Evolutionary conservation across 1,140 invertebrate genomes (phyloP).

Genomic region (Penaeus vannamei): DNA sequence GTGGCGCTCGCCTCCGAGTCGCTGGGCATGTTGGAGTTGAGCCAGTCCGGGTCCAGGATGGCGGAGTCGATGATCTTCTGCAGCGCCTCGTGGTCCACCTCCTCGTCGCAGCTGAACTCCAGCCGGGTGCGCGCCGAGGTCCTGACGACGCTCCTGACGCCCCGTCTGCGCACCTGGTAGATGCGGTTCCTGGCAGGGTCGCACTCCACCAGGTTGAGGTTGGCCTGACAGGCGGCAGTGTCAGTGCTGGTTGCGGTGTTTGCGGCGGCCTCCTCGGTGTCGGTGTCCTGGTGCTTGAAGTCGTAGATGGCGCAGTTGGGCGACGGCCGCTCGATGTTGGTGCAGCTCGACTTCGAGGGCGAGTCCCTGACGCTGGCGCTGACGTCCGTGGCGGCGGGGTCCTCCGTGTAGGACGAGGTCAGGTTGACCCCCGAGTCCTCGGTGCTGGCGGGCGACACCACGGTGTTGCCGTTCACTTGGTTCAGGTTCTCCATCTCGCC

Average conservation of each 20-base stretch:
- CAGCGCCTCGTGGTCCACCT: constrained; percentile 66
- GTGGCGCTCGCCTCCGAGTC: constrained; percentile 57
- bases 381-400: constrained; percentile 24
- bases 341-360: constrained; percentile 63
- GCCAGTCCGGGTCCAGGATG: constrained; percentile 68
- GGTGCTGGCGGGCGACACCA: constrained; percentile 57
- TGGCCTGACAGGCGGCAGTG: constrained; percentile 55
- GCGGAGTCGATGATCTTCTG: constrained; percentile 67
- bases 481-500: constrained; percentile 58
- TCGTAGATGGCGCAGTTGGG: constrained; percentile 87
- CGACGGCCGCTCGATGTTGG: constrained; percentile 80
- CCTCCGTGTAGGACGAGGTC: constrained; percentile 35
- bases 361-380: constrained; percentile 47
- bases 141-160: constrained; percentile 74
- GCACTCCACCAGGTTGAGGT: constrained; percentile 68
- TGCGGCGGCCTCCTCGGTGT: constrained; percentile 77
- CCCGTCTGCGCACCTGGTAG: constrained; percentile 80
- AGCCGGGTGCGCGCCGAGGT: constrained; percentile 52
- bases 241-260: constrained; percentile 69
- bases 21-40: constrained; percentile 64
- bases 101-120: constrained; percentile 67
- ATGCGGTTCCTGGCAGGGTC: constrained; percentile 74
- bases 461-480: constrained; percentile 65
- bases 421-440: constrained; percentile 70
- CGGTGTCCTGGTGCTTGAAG: constrained; percentile 87